A percentile compares a stretch with the other conserved stretches of the same genome.
Evolutionary conservation across 2,888 invertebrate species (phyloP).

Genomic region (Eupsilia transversa): DNA sequence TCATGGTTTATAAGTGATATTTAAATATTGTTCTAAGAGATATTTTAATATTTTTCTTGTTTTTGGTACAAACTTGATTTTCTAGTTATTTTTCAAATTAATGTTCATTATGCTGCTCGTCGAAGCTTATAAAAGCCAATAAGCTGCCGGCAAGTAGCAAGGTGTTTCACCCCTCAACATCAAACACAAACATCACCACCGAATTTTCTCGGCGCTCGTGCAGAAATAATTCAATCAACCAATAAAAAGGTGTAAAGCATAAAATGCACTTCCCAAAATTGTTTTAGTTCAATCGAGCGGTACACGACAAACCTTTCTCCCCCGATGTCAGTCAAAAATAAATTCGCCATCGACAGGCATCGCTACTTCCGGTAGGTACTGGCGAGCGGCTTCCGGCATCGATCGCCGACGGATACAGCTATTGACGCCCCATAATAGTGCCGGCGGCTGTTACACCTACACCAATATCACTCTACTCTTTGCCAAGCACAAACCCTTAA

Average conservation of each 20-base stretch:
- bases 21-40: background rate
- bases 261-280: conserved; percentile 64
- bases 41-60: background rate
- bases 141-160: conserved; percentile 12
- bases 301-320: conserved; percentile 61
- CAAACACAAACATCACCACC: conserved; percentile 20
- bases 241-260: conserved; percentile 48
- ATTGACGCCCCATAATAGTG: conserved; percentile 82
- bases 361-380: conserved; percentile 77
- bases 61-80: background rate
- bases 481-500: conserved; percentile 59
- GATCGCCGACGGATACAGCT: conserved; percentile 81
- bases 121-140: conserved; percentile 23
- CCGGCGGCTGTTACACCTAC: conserved; percentile 71
- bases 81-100: background rate
- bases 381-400: conserved; percentile 80
- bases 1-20: background rate
- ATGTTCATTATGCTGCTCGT: conserved; percentile 7
- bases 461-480: conserved; percentile 72
- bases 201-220: conserved; percentile 15
- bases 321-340: conserved; percentile 71
- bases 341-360: conserved; percentile 70
- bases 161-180: conserved; percentile 24
- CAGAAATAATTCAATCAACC: conserved; percentile 51
- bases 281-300: conserved; percentile 59